Evolutionary conservation across 1,140 invertebrate species (phyloP).

Genomic region (Nixonia krombeini): DNA sequence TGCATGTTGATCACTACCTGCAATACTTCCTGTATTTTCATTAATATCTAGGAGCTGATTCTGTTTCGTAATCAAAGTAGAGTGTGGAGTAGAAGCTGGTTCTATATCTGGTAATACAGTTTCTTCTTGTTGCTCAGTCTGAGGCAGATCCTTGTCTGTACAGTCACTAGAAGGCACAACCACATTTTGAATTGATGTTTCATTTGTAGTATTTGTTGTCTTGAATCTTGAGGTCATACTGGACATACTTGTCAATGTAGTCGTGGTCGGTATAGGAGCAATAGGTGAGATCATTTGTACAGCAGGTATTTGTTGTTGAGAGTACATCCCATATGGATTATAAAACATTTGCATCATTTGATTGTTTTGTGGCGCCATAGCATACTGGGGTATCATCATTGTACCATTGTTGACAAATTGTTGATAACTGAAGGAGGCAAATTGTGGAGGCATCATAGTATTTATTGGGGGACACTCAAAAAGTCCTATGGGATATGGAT

Average conservation of each 20-base stretch:
- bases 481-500: conserved; percentile 62
- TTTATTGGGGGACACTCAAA: conserved; percentile 66
- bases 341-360: conserved; percentile 74
- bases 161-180: conserved; percentile 6
- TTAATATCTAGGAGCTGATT: conserved; percentile 16
- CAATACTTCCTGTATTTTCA: conserved; percentile 8
- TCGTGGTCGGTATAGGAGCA: conserved; percentile 64
- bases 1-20: conserved; percentile 46
- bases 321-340: conserved; percentile 72
- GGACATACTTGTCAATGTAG: conserved; percentile 45
- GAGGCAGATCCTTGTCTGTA: background rate
- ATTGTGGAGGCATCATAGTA: conserved; percentile 66
- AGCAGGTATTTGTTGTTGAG: conserved; percentile 72
- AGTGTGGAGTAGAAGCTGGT: conserved; percentile 34
- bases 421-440: conserved; percentile 74
- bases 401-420: conserved; percentile 74
- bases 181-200: conserved; percentile 11
- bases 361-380: conserved; percentile 72
- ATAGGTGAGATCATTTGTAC: conserved; percentile 73
- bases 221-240: conserved; percentile 51
- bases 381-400: conserved; percentile 73
- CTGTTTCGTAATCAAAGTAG: too few species aligned
- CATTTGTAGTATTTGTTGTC: conserved; percentile 37
- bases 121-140: conserved; percentile 35
- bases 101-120: conserved; percentile 57